Evolutionary conservation across 2,888 invertebrate genomes (phyloP).

Genomic region (Cephus runcator): DNA sequence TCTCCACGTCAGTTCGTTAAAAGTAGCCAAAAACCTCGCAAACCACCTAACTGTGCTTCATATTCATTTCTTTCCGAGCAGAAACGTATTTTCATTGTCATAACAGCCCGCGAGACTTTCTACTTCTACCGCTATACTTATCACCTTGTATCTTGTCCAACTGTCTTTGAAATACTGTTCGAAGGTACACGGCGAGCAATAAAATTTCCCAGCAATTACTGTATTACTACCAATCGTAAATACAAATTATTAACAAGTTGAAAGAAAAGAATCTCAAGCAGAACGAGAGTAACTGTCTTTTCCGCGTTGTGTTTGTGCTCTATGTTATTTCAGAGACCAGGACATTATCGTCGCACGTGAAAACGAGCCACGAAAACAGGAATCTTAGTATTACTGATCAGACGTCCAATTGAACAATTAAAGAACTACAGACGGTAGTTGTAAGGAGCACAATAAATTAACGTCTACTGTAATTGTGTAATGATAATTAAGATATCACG

Average conservation of each 20-base stretch:
- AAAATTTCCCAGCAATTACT: background rate
- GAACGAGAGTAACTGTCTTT: background rate
- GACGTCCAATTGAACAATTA: slow-evolving; percentile 11
- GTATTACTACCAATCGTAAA: background rate
- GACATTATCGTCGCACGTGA: background rate
- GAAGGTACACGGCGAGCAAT: background rate
- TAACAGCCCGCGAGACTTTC: background rate
- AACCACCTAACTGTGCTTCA: background rate
- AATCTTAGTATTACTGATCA: background rate
- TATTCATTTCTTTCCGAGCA: background rate
- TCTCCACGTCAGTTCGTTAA: background rate
- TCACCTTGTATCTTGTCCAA: background rate
- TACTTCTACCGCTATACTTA: background rate
- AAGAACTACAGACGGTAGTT: background rate
- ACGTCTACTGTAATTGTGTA: background rate
- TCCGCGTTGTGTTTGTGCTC: slow-evolving; percentile 12
- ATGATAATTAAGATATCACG: slow-evolving; percentile 25
- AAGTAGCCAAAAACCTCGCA: background rate
- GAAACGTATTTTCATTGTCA: background rate
- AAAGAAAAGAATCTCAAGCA: background rate
- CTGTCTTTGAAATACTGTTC: background rate
- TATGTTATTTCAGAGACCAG: slow-evolving; percentile 17
- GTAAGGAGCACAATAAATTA: background rate
- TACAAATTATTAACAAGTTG: background rate
- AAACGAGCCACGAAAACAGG: slow-evolving; percentile 10